Evolutionary conservation across 2,113 vertebrate genomes (phyloP).

Genomic region (Gymnarchus niloticus): DNA sequence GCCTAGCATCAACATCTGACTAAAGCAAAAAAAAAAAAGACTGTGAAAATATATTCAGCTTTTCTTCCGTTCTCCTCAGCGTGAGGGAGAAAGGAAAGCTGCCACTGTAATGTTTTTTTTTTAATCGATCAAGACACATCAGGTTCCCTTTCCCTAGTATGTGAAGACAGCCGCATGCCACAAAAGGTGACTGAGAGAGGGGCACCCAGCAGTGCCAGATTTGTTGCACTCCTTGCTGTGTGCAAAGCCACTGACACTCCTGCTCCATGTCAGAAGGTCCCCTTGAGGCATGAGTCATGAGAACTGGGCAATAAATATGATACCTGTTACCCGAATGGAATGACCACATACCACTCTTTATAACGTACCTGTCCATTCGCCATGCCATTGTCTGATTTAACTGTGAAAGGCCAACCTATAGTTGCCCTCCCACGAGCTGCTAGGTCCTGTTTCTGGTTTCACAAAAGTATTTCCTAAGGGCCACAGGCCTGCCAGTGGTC

Average conservation of each 20-base stretch:
- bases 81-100: background rate
- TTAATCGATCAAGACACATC: conserved; percentile 10
- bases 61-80: conserved; percentile 1
- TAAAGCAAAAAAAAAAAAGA: background rate
- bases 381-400: background rate
- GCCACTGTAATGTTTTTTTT: background rate
- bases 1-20: conserved; percentile 4
- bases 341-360: background rate
- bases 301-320: background rate
- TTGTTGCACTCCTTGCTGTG: background rate
- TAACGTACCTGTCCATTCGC: background rate
- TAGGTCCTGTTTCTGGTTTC: background rate
- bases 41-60: background rate
- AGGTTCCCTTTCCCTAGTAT: background rate
- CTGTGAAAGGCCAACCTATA: background rate
- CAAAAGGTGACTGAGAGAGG: conserved; percentile 4
- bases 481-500: background rate
- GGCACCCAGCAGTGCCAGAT: background rate
- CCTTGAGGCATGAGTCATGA: background rate
- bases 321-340: background rate
- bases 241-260: background rate
- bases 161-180: background rate
- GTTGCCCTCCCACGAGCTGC: background rate
- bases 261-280: background rate
- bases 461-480: background rate